Percentiles rank a stretch among this genome's conserved stretches.
phyloP scores from a whole-genome alignment of 2,113 vertebrate species.

The Atrichornis clamosus region DNA sequence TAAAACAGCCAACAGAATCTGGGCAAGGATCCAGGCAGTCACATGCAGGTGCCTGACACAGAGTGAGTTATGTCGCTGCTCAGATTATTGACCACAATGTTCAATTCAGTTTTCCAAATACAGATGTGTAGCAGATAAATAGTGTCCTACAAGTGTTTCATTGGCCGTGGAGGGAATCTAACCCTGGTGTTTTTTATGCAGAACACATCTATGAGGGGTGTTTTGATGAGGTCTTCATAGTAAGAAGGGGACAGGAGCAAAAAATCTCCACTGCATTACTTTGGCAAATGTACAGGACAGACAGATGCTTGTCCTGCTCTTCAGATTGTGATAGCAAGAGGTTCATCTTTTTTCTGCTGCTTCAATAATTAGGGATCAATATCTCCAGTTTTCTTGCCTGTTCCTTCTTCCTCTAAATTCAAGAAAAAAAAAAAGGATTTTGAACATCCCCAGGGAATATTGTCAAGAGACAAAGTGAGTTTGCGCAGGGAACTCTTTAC shows the following conservation, averaged over 20 bases:
- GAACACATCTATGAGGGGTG: neutral
- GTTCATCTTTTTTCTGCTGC: neutral
- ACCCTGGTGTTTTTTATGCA: neutral
- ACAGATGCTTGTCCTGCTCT: neutral
- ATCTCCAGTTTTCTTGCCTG: neutral
- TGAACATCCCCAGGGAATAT: neutral
- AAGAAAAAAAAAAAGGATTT: neutral
- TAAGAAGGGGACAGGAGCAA: neutral
- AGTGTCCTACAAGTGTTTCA: neutral
- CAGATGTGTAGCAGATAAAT: neutral
- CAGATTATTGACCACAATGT: rapidly evolving
- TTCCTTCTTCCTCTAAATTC: neutral
- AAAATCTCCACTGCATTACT: neutral
- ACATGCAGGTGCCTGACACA: neutral
- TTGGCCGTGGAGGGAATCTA: neutral
- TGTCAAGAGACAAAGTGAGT: neutral
- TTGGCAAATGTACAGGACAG: neutral
- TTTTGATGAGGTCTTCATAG: neutral
- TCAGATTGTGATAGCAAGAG: neutral
- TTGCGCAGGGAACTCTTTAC: neutral
- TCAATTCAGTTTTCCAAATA: neutral
- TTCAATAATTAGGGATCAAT: neutral
- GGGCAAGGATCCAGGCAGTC: neutral
- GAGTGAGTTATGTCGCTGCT: neutral
- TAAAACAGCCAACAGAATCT: neutral